These are phyloP conservation scores for Nibea coibor DNA, from an alignment of 2,113 vertebrate genomes.

Conservation along the genomic window DNA sequence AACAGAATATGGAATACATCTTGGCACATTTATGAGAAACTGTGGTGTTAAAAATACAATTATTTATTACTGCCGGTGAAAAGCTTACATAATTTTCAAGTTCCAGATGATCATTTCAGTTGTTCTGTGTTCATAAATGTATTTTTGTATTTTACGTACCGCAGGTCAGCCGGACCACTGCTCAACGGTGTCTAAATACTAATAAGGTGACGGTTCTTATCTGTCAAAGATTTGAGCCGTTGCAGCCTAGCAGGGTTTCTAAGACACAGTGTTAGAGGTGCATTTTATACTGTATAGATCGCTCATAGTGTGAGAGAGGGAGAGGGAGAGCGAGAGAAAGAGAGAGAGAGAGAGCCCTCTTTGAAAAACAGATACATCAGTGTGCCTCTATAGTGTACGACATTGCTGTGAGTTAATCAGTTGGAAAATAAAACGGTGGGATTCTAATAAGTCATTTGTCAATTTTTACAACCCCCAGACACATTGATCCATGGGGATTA, in stretches of 20 bases:
- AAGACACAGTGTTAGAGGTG: slow-evolving; percentile 53
- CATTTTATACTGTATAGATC: slow-evolving; percentile 67
- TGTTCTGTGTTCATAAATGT: slow-evolving; percentile 23
- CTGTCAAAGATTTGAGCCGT: slow-evolving; percentile 45
- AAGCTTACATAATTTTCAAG: slow-evolving; percentile 9
- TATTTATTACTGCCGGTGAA: slow-evolving; percentile 23
- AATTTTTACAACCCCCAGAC: slow-evolving; percentile 87
- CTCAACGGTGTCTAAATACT: slow-evolving; percentile 39
- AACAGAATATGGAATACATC: slow-evolving; percentile 21
- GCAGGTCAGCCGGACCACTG: neutral
- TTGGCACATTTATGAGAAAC: slow-evolving; percentile 17
- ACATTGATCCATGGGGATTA: slow-evolving; percentile 86
- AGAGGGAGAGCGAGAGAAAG: slow-evolving; percentile 35
- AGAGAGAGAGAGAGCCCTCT: slow-evolving; percentile 50
- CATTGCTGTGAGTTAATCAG: slow-evolving; percentile 85
- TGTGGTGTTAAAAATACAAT: neutral
- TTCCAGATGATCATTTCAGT: slow-evolving; percentile 7
- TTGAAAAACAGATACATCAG: slow-evolving; percentile 84
- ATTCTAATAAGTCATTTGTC: slow-evolving; percentile 89
- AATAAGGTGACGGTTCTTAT: slow-evolving; percentile 44
- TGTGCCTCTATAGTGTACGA: slow-evolving; percentile 80
- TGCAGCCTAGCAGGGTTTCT: slow-evolving; percentile 36
- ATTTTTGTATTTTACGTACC: slow-evolving; percentile 21
- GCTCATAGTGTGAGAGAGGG: slow-evolving; percentile 52
- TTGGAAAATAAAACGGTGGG: slow-evolving; percentile 86